Evolutionary conservation across 2,888 invertebrate genomes (phyloP).

Genomic region (Megalurothrips usitatus): DNA sequence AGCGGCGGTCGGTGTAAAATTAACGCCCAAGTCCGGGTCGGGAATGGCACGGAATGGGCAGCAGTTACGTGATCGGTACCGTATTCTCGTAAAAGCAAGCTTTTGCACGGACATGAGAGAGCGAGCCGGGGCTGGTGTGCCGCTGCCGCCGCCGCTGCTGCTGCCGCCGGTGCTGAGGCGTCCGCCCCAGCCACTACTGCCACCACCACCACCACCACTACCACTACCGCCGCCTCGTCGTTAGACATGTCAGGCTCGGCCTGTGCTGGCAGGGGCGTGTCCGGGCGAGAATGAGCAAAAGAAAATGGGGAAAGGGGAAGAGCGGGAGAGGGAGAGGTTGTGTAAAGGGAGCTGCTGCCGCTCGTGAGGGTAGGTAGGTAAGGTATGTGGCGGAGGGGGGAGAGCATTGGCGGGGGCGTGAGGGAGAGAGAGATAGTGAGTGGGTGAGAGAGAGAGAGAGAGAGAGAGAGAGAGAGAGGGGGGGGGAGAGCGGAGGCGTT

Average conservation of each 20-base stretch:
- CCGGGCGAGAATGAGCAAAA: slow-evolving; percentile 30
- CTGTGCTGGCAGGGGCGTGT: slow-evolving; percentile 47
- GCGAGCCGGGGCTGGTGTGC: not conserved
- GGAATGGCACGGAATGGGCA: slow-evolving; percentile 2
- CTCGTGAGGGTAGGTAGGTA: too few species aligned
- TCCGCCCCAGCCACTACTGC: not conserved
- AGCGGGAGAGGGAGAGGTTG: not conserved
- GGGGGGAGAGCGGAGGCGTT: too few species aligned
- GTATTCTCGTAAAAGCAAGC: slow-evolving; percentile 9
- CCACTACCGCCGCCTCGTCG: not conserved
- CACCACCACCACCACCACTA: not conserved
- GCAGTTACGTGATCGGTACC: slow-evolving; percentile 18
- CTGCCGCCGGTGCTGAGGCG: not conserved
- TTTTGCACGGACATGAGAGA: not conserved
- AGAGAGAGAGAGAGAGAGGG: too few species aligned
- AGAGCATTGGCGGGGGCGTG: too few species aligned
- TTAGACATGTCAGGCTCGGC: slow-evolving; percentile 47
- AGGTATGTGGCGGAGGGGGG: too few species aligned
- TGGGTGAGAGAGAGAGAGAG: too few species aligned
- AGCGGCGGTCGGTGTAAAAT: slow-evolving; percentile 14
- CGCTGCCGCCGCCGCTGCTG: too few species aligned
- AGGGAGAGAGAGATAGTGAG: too few species aligned
- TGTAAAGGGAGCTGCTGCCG: too few species aligned
- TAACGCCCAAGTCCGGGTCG: not conserved
- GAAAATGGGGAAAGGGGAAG: not conserved